Conservation (phyloP, 2,888 invertebrate genomes). For the Syrphus vitripennis region DNA sequence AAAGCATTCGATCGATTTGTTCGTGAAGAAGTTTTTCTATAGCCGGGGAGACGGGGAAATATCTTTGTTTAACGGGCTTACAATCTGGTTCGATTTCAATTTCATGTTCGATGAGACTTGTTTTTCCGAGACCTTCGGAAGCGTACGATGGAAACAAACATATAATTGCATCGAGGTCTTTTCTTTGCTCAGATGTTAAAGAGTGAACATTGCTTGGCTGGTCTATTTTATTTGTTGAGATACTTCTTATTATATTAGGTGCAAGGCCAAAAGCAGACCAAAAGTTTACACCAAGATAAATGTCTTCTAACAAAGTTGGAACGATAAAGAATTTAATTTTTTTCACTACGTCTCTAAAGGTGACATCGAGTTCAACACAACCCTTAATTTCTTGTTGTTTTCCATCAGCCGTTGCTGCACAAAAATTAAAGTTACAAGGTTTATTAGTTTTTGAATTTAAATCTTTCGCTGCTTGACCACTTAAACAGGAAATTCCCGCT, state of each 20-base stretch:
- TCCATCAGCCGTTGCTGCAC: conserved; percentile 52
- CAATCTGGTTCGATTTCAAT: conserved; percentile 51
- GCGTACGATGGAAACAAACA: conserved; percentile 34
- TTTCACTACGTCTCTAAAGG: conserved; percentile 3
- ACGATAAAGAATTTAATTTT: conserved; percentile 30
- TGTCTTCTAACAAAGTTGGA: conserved; percentile 35
- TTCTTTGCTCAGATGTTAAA: not conserved
- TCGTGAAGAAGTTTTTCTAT: conserved; percentile 20
- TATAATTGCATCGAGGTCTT: not conserved
- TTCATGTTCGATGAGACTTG: conserved; percentile 32
- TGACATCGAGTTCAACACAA: not conserved
- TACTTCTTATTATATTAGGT: not conserved
- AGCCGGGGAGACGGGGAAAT: not conserved
- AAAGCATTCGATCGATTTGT: conserved; percentile 22
- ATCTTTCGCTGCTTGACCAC: conserved; percentile 35
- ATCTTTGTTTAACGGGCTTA: conserved; percentile 9
- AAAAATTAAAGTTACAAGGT: not conserved
- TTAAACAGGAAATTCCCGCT: conserved; percentile 43
- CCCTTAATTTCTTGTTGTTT: conserved; percentile 37
- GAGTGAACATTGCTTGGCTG: not conserved
- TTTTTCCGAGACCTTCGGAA: conserved; percentile 53
- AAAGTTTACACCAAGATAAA: conserved; percentile 51
- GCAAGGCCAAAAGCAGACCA: conserved; percentile 7
- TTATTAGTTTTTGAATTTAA: not conserved
- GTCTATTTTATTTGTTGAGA: not conserved